Percentiles rank a stretch among this genome's conserved stretches.
These are phyloP conservation scores for Lepus timidus DNA, from an alignment of 2,113 vertebrate genomes.

Conservation along the genomic window DNA sequence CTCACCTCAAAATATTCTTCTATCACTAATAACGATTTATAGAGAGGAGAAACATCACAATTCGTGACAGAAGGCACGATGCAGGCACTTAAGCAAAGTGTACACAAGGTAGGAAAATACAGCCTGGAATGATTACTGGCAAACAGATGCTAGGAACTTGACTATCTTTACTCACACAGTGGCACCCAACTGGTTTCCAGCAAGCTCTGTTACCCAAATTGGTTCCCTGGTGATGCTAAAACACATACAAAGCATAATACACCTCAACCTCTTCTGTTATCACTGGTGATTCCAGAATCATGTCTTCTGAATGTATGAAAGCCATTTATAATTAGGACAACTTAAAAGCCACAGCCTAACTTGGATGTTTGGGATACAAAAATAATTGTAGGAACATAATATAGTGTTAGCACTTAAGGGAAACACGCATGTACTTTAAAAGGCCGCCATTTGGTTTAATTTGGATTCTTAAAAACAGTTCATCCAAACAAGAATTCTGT, in stretches of 20 bases:
- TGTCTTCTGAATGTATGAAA: not conserved
- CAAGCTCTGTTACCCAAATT: not conserved
- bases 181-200: not conserved
- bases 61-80: slow-evolving; percentile 43
- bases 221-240: not conserved
- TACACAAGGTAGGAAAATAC: slow-evolving; percentile 31
- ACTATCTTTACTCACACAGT: not conserved
- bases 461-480: slow-evolving; percentile 75
- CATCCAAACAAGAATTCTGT: slow-evolving; percentile 76
- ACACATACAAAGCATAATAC: rapidly evolving
- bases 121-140: slow-evolving; percentile 50
- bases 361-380: not conserved
- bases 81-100: not conserved
- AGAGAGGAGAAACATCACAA: slow-evolving; percentile 32
- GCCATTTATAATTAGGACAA: not conserved
- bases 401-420: slow-evolving; percentile 30
- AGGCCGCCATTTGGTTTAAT: slow-evolving; percentile 48
- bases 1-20: slow-evolving; percentile 61
- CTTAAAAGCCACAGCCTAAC: not conserved
- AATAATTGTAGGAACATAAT: not conserved
- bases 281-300: not conserved
- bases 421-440: slow-evolving; percentile 41
- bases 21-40: slow-evolving; percentile 14
- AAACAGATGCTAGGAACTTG: slow-evolving; percentile 20
- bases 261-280: not conserved